These are phyloP conservation scores for Aldabrachelys gigantea DNA, from an alignment of 2,113 vertebrate species.

Conservation along the genomic window DNA sequence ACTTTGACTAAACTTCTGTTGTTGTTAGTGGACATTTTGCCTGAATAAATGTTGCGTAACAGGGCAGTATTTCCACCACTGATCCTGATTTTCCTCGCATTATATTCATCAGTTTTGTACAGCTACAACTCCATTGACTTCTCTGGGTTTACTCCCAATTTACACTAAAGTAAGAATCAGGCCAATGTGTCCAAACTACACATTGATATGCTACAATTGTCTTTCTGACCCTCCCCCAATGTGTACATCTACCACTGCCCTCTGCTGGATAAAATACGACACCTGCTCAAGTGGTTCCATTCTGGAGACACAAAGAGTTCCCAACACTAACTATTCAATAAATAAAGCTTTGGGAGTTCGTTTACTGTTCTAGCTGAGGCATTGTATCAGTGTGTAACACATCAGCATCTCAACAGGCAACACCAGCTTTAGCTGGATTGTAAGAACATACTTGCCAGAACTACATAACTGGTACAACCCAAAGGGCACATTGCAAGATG, in stretches of 20 bases:
- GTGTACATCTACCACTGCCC: not conserved
- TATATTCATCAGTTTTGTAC: not conserved
- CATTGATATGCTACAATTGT: not conserved
- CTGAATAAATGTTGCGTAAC: not conserved
- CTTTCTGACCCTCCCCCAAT: accelerated
- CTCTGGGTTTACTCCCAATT: not conserved
- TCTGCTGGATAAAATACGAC: not conserved
- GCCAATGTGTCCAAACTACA: accelerated
- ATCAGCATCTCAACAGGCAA: not conserved
- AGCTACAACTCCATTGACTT: not conserved
- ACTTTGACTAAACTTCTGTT: not conserved
- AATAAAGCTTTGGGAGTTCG: not conserved
- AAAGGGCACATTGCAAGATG: not conserved
- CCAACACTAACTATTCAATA: not conserved
- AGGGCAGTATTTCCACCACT: accelerated
- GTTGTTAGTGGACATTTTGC: not conserved
- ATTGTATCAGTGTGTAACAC: not conserved
- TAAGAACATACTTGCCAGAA: not conserved
- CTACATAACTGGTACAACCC: not conserved
- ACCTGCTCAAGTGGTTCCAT: not conserved
- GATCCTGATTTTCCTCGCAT: not conserved
- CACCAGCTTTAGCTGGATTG: not conserved
- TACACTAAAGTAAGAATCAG: accelerated
- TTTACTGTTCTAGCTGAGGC: not conserved
- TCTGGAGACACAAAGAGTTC: not conserved